These are phyloP conservation scores for Hystrix cristata DNA, from an alignment of 2,113 vertebrate genomes.

Conservation along the genomic window DNA sequence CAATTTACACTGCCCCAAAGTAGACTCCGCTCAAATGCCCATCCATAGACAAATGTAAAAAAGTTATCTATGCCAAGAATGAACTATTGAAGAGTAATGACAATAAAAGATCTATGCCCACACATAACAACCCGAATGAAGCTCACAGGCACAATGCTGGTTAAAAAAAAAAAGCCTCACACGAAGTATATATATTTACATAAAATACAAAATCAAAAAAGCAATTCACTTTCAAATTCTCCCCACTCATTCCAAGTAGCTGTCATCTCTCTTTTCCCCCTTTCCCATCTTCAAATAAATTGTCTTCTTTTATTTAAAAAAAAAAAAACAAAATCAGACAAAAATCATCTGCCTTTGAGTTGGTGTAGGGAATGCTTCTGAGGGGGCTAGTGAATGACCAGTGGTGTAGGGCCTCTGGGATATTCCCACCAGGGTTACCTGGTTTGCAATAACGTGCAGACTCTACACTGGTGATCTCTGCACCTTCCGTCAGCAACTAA, in stretches of 20 bases:
- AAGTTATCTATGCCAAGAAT: neutral
- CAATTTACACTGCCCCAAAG: neutral
- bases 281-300: no score
- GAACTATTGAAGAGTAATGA: accelerated
- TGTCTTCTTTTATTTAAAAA: no score
- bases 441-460: neutral
- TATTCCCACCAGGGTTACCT: neutral
- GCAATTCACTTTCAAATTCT: no score
- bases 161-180: neutral
- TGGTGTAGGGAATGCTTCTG: accelerated
- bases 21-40: neutral
- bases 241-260: no score
- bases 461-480: neutral
- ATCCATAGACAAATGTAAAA: accelerated
- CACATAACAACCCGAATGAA: neutral
- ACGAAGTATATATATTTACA: neutral
- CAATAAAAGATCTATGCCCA: neutral
- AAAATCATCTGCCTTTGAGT: neutral
- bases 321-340: neutral
- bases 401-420: neutral
- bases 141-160: neutral
- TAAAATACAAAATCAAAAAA: neutral
- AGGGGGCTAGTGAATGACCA: accelerated
- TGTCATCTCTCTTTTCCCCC: no score
- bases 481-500: neutral